Percentiles rank a stretch among this genome's conserved stretches.
Conservation (phyloP, 2,888 invertebrate species). For the Pegoplata infirma region DNA sequence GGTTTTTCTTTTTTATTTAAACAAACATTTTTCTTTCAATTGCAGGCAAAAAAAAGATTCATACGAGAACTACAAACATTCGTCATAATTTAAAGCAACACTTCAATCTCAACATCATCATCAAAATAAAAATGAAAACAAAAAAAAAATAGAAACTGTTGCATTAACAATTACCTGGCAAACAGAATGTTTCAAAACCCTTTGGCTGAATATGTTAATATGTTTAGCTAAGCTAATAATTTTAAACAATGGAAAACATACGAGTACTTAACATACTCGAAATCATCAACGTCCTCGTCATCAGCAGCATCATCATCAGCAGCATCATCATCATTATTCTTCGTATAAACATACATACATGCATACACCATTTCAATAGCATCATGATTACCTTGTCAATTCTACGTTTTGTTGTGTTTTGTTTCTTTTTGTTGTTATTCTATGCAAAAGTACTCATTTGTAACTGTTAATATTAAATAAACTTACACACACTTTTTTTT, state of each 20-base stretch:
- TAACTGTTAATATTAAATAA: constrained; percentile 60
- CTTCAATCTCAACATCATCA: constrained; percentile 21
- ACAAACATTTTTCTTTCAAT: constrained; percentile 25
- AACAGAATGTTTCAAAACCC: neutral
- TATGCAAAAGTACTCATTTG: constrained; percentile 49
- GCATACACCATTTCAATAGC: constrained; percentile 6
- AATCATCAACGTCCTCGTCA: too few relatives aligned
- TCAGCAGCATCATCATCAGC: neutral
- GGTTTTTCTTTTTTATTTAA: constrained; percentile 47
- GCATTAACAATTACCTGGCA: constrained; percentile 54
- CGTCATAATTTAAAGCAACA: constrained; percentile 40
- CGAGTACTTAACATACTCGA: neutral
- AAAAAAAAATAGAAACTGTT: too few relatives aligned
- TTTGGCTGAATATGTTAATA: constrained; percentile 19
- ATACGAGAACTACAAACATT: constrained; percentile 16
- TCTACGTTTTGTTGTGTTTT: constrained; percentile 37
- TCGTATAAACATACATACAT: neutral
- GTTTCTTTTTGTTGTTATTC: constrained; percentile 23
- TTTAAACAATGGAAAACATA: neutral
- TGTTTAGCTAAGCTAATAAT: neutral
- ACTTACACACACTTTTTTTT: constrained; percentile 16
- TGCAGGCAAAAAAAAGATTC: constrained; percentile 22
- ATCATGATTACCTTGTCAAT: constrained; percentile 54
- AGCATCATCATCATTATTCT: neutral
- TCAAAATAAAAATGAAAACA: too few relatives aligned